A percentile compares a stretch with the other conserved stretches of the same genome.
phyloP scores from a whole-genome alignment of 2,797 vertebrate genomes.

The Poecilia gillii region DNA sequence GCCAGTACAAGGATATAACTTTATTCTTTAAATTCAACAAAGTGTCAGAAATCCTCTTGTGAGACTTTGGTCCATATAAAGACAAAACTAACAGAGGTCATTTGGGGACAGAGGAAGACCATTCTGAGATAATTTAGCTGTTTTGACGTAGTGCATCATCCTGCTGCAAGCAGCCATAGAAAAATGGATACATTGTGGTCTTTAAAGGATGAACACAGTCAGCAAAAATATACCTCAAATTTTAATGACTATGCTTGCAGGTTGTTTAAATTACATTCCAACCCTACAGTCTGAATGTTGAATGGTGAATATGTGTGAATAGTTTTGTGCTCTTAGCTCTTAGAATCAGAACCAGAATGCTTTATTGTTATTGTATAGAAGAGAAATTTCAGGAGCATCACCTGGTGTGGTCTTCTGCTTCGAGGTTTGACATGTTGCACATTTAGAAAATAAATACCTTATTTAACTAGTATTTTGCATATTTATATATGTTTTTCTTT shows the following conservation, averaged over 20 bases:
- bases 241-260: not conserved
- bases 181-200: not conserved
- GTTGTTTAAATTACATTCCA: not conserved
- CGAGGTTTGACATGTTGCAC: not conserved
- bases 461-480: not conserved
- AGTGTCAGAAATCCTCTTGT: no score
- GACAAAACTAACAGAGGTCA: no score
- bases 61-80: not conserved
- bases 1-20: no score
- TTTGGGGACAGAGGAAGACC: not conserved
- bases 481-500: no score
- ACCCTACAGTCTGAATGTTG: not conserved
- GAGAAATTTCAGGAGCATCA: not conserved
- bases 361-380: no score
- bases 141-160: not conserved
- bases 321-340: not conserved
- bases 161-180: not conserved
- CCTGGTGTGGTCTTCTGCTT: not conserved
- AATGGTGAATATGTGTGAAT: not conserved
- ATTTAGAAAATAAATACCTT: not conserved
- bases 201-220: not conserved
- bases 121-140: not conserved
- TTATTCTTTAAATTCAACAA: not conserved
- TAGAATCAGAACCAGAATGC: no score
- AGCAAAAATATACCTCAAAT: not conserved